Evolutionary conservation across 2,888 invertebrate genomes (phyloP).

Genomic region (Dynastes tityus): DNA sequence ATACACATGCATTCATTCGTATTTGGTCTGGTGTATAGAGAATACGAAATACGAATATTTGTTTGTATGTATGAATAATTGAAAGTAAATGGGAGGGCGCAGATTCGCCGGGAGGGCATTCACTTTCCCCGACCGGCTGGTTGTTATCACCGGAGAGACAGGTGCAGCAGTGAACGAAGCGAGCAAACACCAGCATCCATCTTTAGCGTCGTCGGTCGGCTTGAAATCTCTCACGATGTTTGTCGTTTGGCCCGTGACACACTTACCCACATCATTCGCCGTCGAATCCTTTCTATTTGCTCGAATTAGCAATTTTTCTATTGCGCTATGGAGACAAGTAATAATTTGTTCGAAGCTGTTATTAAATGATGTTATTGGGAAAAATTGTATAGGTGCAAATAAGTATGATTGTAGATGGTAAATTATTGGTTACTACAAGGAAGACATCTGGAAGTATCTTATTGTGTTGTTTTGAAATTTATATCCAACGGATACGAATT

Average conservation of each 20-base stretch:
- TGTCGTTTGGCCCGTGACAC: slow-evolving; percentile 31
- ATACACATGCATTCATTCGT: not conserved
- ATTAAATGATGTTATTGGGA: too few relatives aligned
- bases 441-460: too few relatives aligned
- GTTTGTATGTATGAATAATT: slow-evolving; percentile 14
- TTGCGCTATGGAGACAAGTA: not conserved
- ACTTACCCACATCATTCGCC: slow-evolving; percentile 48
- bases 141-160: slow-evolving; percentile 38
- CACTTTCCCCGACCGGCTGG: slow-evolving; percentile 42
- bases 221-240: slow-evolving; percentile 41
- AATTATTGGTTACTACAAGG: too few relatives aligned
- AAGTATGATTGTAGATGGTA: too few relatives aligned
- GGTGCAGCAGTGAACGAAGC: slow-evolving; percentile 20
- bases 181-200: slow-evolving; percentile 20
- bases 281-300: slow-evolving; percentile 28
- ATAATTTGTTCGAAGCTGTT: not conserved
- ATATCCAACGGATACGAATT: too few relatives aligned
- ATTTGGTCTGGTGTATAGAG: not conserved
- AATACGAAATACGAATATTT: not conserved
- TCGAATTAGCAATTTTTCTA: slow-evolving; percentile 31
- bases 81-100: slow-evolving; percentile 46
- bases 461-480: too few relatives aligned
- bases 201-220: slow-evolving; percentile 11
- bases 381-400: too few relatives aligned
- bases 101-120: slow-evolving; percentile 36